These are phyloP conservation scores for Lasius fuliginosus DNA, from an alignment of 2,888 invertebrate species.

Conservation along the genomic window DNA sequence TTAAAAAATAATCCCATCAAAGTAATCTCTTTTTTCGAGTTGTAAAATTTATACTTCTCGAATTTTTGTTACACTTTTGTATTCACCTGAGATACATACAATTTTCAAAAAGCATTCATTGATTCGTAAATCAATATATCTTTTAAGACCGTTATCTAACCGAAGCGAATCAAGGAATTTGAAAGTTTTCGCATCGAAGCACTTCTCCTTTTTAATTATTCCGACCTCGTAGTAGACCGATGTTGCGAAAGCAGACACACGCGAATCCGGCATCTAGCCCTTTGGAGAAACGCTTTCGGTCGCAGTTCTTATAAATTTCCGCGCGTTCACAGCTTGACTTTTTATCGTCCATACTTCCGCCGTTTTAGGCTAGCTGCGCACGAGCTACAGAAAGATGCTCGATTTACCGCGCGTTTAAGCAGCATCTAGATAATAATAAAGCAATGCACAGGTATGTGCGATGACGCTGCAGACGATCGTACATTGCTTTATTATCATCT, in stretches of 20 bases:
- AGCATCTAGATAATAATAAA: slow-evolving; percentile 27
- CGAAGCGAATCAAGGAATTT: background rate
- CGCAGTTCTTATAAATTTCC: slow-evolving; percentile 38
- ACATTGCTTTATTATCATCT: slow-evolving; percentile 13
- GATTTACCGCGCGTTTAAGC: slow-evolving; percentile 12
- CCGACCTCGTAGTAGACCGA: slow-evolving; percentile 32
- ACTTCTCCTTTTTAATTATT: slow-evolving; percentile 54
- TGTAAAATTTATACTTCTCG: background rate
- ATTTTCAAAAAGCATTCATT: background rate
- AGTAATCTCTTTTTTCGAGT: background rate
- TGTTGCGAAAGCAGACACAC: slow-evolving; percentile 10
- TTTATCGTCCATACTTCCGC: slow-evolving; percentile 60
- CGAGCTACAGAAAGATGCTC: background rate
- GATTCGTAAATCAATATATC: background rate
- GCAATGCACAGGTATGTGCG: background rate
- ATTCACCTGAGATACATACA: background rate
- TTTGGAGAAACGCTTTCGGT: slow-evolving; percentile 39
- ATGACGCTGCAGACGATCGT: background rate
- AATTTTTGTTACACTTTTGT: background rate
- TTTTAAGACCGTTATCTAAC: slow-evolving; percentile 3
- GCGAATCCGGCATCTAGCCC: slow-evolving; percentile 27
- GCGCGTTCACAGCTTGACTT: slow-evolving; percentile 36
- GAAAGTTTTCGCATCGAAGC: slow-evolving; percentile 21
- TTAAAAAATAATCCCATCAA: background rate
- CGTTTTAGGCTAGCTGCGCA: slow-evolving; percentile 22